phyloP scores from a whole-genome alignment of 2,113 vertebrate genomes.

The Microtus montanus region DNA sequence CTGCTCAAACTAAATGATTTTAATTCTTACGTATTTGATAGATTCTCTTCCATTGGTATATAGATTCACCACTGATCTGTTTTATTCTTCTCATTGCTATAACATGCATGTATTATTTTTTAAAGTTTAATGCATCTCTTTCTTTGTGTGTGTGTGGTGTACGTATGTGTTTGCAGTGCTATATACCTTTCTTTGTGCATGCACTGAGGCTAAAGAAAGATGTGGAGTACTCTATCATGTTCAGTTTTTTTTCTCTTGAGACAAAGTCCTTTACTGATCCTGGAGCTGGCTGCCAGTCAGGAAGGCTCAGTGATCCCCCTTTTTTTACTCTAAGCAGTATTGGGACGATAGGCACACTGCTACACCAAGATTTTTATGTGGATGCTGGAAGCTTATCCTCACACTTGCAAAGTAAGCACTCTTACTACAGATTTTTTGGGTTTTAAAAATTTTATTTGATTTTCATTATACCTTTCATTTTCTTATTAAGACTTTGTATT shows the following conservation, averaged over 20 bases:
- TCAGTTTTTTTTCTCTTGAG: not conserved
- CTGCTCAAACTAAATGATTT: not conserved
- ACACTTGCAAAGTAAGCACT: not conserved
- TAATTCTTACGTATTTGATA: not conserved
- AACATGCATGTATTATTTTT: not conserved
- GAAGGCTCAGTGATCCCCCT: not conserved
- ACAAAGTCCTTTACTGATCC: not conserved
- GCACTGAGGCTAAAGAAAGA: too few species aligned
- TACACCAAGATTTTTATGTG: not conserved
- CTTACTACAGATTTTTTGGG: not conserved
- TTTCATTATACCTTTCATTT: too few species aligned
- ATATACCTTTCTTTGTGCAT: not conserved
- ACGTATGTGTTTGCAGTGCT: rapidly evolving
- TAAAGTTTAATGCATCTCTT: not conserved
- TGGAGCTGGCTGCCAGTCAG: not conserved
- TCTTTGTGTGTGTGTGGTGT: not conserved
- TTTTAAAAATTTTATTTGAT: too few species aligned
- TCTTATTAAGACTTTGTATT: too few species aligned
- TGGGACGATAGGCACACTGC: not conserved
- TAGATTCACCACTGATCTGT: not conserved
- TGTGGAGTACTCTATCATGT: not conserved
- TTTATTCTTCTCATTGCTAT: not conserved
- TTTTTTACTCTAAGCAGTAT: not conserved
- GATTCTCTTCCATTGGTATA: too few species aligned
- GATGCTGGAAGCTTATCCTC: not conserved